Base-by-base conservation (phyloP, 2,797 vertebrate genomes). In the Xiphophorus birchmanni region DNA sequence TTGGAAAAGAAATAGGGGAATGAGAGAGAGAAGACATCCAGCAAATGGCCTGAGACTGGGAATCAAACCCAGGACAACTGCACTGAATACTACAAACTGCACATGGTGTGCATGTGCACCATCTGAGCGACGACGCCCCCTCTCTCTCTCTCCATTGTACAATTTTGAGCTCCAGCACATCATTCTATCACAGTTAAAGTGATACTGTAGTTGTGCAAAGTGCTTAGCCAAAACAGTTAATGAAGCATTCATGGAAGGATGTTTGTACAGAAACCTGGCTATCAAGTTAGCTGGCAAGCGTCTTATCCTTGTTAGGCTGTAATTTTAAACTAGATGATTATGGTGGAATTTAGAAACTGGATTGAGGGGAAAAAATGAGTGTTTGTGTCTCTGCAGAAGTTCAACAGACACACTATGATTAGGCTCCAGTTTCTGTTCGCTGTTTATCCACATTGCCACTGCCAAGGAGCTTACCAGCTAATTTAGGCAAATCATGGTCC, bases 401-500 rank as follows among this genome's bases (percentile, higher is more conserved):
- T 92, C 54, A 48, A 90, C 91, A 91, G 90, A 85, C 80, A 73
- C 76, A 78, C 76, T 83, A 77, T 90, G 90, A 94, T 89, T 92
- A 92, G 89, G 81, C 84, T 90, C 89, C 87, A 83, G 75, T 88
- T 90, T 84, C 89, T 90, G 88, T 85, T 90, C 85, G 81, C 92
- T 93, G 92, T 95, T 94, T 93, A 93, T 94, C 90, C 87, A 89
- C 91, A 91, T 89, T 88, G 84, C 86, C 78, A 84, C 87, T 89
- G 93, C 93, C 94, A 95, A 94, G 90, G 82, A 93, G 93, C 93
- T 95, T 94, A 95, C 92, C 83, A 85, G 89, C 91, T 92, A 94
- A 95, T 93, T 93, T 94, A 89, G 91, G 90, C 89, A 94, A 94
- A 96, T 94, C 95, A 90, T 94, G 89, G 91, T 91, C 90, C 90